A percentile compares a stretch with the other conserved stretches of the same genome.
Evolutionary conservation across 1,140 invertebrate genomes (phyloP).

Genomic region (Neotoxoptera formosana): DNA sequence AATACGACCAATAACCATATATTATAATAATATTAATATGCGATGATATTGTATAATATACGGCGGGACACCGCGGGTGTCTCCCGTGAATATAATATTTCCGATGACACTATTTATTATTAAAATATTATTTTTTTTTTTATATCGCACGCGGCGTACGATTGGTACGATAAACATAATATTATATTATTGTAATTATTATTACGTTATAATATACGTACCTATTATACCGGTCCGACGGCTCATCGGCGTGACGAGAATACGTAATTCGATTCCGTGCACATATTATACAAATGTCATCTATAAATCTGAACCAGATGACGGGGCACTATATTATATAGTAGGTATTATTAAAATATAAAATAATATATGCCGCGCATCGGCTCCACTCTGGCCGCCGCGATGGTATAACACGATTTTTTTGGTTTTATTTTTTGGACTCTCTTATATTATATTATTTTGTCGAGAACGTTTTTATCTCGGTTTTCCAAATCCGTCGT

Average conservation of each 20-base stretch:
- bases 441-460: neutral
- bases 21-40: neutral
- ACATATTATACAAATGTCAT: neutral
- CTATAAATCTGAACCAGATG: constrained; percentile 7
- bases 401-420: neutral
- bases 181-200: neutral
- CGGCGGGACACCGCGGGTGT: neutral
- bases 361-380: neutral
- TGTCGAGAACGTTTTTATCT: neutral
- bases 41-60: no score
- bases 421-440: neutral
- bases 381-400: neutral
- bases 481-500: neutral
- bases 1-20: neutral
- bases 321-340: neutral
- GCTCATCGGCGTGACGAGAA: neutral
- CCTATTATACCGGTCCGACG: neutral
- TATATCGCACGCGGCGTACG: neutral
- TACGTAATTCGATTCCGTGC: neutral
- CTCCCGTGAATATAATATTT: neutral
- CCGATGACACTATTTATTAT: neutral
- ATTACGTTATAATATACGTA: neutral
- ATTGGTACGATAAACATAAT: neutral
- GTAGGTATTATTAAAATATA: neutral
- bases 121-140: neutral